These are phyloP conservation scores for Pinctada fucata DNA, from an alignment of 2,888 invertebrate genomes.

Conservation along the genomic window DNA sequence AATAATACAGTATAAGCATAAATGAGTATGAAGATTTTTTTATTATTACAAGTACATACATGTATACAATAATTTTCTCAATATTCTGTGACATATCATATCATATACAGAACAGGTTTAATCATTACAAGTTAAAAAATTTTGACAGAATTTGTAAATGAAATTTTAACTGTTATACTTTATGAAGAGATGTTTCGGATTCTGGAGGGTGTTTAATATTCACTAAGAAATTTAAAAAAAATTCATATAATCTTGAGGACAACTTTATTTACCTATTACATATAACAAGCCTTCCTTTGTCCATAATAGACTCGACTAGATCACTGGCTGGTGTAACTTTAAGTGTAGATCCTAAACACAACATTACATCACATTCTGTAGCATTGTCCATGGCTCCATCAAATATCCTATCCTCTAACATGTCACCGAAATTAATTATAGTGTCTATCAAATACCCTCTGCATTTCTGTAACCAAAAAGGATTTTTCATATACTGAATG, in stretches of 20 bases:
- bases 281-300: slow-evolving; percentile 59
- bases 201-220: too few relatives aligned
- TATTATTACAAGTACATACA: slow-evolving; percentile 1
- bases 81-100: too few relatives aligned
- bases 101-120: too few relatives aligned
- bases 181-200: too few relatives aligned
- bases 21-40: background rate
- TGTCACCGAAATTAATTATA: slow-evolving; percentile 73
- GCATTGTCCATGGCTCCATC: slow-evolving; percentile 57
- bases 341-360: slow-evolving; percentile 72
- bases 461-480: slow-evolving; percentile 58
- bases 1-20: background rate
- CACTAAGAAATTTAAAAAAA: too few relatives aligned
- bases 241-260: too few relatives aligned
- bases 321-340: slow-evolving; percentile 72
- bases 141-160: too few relatives aligned
- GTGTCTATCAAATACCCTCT: slow-evolving; percentile 67
- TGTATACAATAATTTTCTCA: background rate
- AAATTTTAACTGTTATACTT: too few relatives aligned
- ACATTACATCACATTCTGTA: slow-evolving; percentile 63
- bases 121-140: too few relatives aligned
- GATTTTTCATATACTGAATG: background rate
- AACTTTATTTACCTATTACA: slow-evolving; percentile 63
- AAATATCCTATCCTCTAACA: slow-evolving; percentile 64
- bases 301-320: slow-evolving; percentile 61